Evolutionary conservation across 2,888 invertebrate species (phyloP).

Genomic region (Allophyes oxyacanthae): DNA sequence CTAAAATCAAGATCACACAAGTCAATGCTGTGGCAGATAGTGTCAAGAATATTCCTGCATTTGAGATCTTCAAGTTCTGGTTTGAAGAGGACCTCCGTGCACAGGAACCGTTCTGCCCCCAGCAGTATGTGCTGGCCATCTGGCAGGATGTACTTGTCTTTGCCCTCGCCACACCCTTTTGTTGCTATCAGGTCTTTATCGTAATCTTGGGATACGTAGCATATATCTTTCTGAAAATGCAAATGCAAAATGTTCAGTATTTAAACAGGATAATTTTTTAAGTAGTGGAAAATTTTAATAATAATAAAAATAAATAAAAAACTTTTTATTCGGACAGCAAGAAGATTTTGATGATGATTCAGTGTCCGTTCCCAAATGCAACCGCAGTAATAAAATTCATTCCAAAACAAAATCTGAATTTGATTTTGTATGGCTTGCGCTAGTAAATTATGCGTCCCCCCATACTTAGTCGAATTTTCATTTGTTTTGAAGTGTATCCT

Average conservation of each 20-base stretch:
- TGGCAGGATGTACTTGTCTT: conserved; percentile 94
- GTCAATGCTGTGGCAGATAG: conserved; percentile 88
- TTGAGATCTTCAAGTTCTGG: conserved; percentile 94
- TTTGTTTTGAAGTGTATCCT: too few relatives aligned
- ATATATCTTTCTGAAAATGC: conserved; percentile 68
- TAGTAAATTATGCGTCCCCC: too few relatives aligned
- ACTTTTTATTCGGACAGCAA: too few relatives aligned
- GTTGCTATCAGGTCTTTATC: conserved; percentile 55
- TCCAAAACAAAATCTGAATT: too few relatives aligned
- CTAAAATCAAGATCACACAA: conserved; percentile 92
- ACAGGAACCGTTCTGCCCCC: conserved; percentile 94
- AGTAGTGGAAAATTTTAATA: too few relatives aligned
- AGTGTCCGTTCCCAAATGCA: too few relatives aligned
- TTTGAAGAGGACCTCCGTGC: conserved; percentile 95
- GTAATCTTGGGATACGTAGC: conserved; percentile 72
- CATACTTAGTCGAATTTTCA: too few relatives aligned
- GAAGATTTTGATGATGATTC: too few relatives aligned
- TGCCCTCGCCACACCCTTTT: conserved; percentile 92
- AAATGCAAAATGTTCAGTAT: not conserved
- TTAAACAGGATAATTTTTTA: too few relatives aligned
- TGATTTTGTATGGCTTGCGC: too few relatives aligned
- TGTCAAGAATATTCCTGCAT: conserved; percentile 93
- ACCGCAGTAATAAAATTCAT: too few relatives aligned
- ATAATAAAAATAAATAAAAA: too few relatives aligned
- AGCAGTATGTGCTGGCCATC: conserved; percentile 95